Base-by-base conservation (phyloP, 2,888 invertebrate species). In the Perdita meconis region DNA sequence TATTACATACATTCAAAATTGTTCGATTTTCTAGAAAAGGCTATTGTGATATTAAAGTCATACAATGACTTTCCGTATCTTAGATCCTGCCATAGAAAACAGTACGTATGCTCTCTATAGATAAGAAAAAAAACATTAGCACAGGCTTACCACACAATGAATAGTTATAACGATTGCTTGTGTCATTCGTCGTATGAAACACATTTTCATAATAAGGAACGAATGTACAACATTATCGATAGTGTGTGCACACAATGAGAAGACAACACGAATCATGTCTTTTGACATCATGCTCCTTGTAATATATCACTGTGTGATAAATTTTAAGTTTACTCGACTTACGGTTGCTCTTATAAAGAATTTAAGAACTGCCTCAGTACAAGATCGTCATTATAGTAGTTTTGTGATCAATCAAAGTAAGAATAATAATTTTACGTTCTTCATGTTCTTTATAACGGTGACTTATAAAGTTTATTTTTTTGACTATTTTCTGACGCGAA, bases 271-370 rank as follows among this genome's bases (percentile, higher is more conserved):
- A 47, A 67, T 30, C 30, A 59, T 68, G 67, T 67, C 30, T 50
- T 69, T 51, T 42, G 53, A 71, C 59, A 66, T 60, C 42, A 36
- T 47, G 59, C 47, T 66, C 44, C 56, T n/a, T n/a, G n/a, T 42
- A 2, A 73, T 60, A 71, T 70, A 81, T 82, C 74, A 80, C 63
- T 61, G 51, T 86, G 81, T 82, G 81, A 83, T 82, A 80, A 81
- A 80, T 22, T 70, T 70, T 78, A 75, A 38, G 51, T 85, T 83
- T 42, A 60, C 34, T 47, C 44, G 13, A 69, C 13, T 64, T 30
- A 16, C 16, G 24, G n/a, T 34, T 61, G 34, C 42, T 63, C 10
- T 38, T 67, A 53, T 66, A 65, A 66, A 69, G 60, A 63, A 63
- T 53, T 40, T 40, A 59, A 70, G 0, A 34, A 44, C 10, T 30